These are phyloP conservation scores for Megathymus violae DNA, from an alignment of 1,140 invertebrate genomes.

Conservation along the genomic window DNA sequence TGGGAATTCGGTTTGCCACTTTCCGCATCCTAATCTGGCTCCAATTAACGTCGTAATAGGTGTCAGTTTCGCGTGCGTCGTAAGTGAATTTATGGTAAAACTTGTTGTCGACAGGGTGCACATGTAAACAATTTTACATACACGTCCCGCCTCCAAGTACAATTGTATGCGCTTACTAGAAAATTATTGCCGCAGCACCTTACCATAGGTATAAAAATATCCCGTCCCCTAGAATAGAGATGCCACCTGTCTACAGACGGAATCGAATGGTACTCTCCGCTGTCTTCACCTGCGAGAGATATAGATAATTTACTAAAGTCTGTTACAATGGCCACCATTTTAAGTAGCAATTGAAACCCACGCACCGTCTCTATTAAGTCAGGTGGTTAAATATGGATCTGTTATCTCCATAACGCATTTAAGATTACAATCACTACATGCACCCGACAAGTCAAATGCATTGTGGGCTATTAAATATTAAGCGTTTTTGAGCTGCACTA, in stretches of 20 bases:
- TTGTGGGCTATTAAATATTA: constrained; percentile 23
- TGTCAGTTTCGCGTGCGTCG: neutral
- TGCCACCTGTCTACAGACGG: constrained; percentile 25
- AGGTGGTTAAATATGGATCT: constrained; percentile 30
- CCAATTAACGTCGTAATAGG: neutral
- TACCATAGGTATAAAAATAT: constrained; percentile 22
- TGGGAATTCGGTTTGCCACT: neutral
- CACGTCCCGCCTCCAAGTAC: constrained; percentile 20
- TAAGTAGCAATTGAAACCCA: constrained; percentile 27
- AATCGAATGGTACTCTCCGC: constrained; percentile 32
- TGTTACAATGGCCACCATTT: constrained; percentile 26
- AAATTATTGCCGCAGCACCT: constrained; percentile 27
- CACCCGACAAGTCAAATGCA: constrained; percentile 10
- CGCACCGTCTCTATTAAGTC: no score
- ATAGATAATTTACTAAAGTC: constrained; percentile 30
- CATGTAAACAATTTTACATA: constrained; percentile 34
- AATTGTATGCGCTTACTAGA: constrained; percentile 18
- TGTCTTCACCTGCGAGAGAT: constrained; percentile 31
- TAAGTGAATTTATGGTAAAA: neutral
- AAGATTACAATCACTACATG: constrained; percentile 24
- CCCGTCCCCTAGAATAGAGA: constrained; percentile 23
- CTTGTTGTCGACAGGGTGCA: constrained; percentile 8
- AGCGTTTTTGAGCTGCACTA: constrained; percentile 13
- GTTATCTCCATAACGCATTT: constrained; percentile 19
- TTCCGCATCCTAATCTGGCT: neutral